Conservation (phyloP, 2,888 invertebrate species). For the Dryadula phaetusa region DNA sequence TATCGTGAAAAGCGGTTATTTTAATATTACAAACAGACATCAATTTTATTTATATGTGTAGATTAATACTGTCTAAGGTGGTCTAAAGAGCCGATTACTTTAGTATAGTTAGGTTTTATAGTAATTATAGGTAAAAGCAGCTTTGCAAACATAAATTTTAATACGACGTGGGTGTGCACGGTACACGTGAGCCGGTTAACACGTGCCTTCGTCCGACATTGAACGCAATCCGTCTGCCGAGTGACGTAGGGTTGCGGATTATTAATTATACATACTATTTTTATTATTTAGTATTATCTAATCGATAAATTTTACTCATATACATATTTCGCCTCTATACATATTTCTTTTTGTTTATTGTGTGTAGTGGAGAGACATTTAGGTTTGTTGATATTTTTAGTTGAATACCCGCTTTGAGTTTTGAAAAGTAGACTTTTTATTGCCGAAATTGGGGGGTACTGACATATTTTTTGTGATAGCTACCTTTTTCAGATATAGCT, state of each 20-base stretch:
- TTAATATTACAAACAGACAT: no score
- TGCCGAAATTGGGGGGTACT: no score
- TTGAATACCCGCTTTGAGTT: background rate
- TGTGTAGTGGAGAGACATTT: background rate
- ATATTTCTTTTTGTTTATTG: background rate
- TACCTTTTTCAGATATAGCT: no score
- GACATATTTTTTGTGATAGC: no score
- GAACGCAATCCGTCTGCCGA: conserved; percentile 26
- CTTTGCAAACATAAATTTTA: background rate
- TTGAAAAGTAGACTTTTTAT: background rate
- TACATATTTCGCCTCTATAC: background rate
- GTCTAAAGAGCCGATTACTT: background rate
- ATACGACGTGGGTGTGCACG: conserved; percentile 3
- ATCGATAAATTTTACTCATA: background rate
- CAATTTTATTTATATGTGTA: no score
- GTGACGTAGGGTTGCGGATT: conserved; percentile 26
- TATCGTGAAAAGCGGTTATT: no score
- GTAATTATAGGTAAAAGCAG: background rate
- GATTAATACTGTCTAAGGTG: no score
- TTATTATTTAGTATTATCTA: background rate
- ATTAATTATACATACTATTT: conserved; percentile 4
- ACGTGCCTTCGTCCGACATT: conserved; percentile 26
- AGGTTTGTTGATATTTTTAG: background rate
- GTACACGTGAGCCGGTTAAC: conserved; percentile 22
- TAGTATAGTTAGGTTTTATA: background rate